A percentile compares a stretch with the other conserved stretches of the same genome.
These are phyloP conservation scores for Xerus inauris DNA, from an alignment of 2,113 vertebrate genomes.

Conservation along the genomic window DNA sequence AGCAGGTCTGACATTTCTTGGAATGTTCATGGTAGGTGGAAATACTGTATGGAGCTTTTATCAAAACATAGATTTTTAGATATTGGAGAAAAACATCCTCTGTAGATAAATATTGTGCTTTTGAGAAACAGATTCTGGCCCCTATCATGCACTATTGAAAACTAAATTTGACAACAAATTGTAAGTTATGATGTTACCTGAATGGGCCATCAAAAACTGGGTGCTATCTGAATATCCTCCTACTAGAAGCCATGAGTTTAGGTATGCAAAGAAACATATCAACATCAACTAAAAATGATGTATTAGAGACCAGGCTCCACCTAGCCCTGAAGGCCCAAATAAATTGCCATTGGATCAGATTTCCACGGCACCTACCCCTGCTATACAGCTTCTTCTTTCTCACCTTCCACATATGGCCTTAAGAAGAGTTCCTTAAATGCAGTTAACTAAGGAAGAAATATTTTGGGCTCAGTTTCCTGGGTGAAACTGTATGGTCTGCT, in stretches of 20 bases:
- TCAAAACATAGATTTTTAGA: neutral
- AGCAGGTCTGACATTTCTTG: neutral
- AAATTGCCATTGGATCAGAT: neutral
- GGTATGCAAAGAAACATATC: neutral
- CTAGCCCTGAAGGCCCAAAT: neutral
- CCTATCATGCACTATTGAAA: neutral
- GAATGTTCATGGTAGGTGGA: neutral
- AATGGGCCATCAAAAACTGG: neutral
- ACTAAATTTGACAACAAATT: neutral
- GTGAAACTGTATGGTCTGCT: neutral
- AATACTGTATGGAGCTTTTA: neutral
- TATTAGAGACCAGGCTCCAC: neutral
- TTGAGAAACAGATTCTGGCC: neutral
- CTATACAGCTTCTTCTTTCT: neutral
- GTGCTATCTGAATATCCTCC: neutral
- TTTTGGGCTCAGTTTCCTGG: neutral
- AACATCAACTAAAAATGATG: neutral
- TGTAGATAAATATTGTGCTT: neutral
- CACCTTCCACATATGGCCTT: neutral
- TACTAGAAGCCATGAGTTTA: neutral
- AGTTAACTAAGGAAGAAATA: neutral
- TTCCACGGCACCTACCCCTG: neutral
- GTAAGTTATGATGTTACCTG: neutral
- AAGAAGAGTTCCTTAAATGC: neutral
- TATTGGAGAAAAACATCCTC: neutral